Percentiles rank a stretch among this genome's conserved stretches.
phyloP scores from a whole-genome alignment of 2,797 vertebrate genomes.

The Gallinago nigripennis region DNA sequence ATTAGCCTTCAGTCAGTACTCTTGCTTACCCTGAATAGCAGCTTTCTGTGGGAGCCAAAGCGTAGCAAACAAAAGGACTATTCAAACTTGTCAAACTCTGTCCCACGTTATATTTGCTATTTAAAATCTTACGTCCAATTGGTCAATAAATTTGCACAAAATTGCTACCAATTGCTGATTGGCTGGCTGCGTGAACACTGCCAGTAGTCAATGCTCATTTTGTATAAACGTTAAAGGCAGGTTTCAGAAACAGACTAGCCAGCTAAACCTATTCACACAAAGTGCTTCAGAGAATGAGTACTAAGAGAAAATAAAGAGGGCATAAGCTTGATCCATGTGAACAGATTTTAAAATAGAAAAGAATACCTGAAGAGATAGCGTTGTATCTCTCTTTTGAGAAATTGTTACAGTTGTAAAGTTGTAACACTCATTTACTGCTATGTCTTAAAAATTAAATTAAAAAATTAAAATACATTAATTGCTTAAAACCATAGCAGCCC shows the following conservation, averaged over 20 bases:
- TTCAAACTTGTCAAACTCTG: conserved; percentile 11
- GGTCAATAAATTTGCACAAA: conserved; percentile 7
- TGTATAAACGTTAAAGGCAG: background rate
- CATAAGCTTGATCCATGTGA: background rate
- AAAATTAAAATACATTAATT: background rate
- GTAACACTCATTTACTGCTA: background rate
- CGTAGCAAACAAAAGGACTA: conserved; percentile 15
- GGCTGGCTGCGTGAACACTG: background rate
- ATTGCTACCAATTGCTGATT: background rate
- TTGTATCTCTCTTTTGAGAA: background rate
- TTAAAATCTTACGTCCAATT: background rate
- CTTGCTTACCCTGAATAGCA: background rate
- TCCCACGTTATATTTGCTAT: background rate
- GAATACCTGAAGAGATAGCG: background rate
- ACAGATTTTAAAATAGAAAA: background rate
- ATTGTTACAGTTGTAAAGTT: background rate
- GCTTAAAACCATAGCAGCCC: background rate
- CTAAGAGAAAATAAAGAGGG: background rate
- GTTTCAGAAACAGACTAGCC: background rate
- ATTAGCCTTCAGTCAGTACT: background rate
- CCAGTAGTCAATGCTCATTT: background rate
- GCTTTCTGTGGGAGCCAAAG: background rate
- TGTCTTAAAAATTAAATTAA: background rate
- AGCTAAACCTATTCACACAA: background rate
- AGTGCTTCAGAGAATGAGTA: background rate